Evolutionary conservation across 2,113 vertebrate species (phyloP).

Genomic region (Ailurus styani): DNA sequence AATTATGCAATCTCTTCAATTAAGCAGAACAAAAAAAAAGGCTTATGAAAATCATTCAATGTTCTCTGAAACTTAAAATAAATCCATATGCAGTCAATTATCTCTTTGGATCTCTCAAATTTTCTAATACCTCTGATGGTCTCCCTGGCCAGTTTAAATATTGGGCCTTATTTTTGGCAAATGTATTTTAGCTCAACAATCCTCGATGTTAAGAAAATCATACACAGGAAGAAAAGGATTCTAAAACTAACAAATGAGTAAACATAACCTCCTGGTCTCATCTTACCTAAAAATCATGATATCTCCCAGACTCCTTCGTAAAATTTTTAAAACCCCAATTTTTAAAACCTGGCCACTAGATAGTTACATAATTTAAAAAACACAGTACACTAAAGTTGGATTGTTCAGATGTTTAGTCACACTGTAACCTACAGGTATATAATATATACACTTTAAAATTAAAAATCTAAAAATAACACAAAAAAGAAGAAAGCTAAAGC

Average conservation of each 20-base stretch:
- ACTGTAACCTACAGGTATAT: neutral
- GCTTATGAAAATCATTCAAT: neutral
- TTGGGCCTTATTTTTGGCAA: neutral
- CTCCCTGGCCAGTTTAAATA: neutral
- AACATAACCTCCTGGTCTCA: slow-evolving; percentile 25
- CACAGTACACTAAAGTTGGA: neutral
- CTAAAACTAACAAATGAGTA: slow-evolving; percentile 44
- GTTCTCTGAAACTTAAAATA: neutral
- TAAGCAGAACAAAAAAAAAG: neutral
- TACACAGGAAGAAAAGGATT: neutral
- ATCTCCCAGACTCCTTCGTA: neutral
- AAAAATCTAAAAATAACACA: slow-evolving; percentile 48
- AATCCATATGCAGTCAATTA: neutral
- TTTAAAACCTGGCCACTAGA: neutral
- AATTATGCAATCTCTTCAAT: neutral
- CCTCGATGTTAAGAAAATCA: neutral
- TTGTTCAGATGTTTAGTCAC: neutral
- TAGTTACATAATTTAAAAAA: neutral
- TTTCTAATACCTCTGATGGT: neutral
- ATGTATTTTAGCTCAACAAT: neutral
- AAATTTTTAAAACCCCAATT: neutral
- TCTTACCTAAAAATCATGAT: slow-evolving; percentile 44
- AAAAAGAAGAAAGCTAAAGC: slow-evolving; percentile 20
- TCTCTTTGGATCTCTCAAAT: neutral
- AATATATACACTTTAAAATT: slow-evolving; percentile 16